phyloP scores from a whole-genome alignment of 2,888 invertebrate genomes.

The Bellardia bayeri region DNA sequence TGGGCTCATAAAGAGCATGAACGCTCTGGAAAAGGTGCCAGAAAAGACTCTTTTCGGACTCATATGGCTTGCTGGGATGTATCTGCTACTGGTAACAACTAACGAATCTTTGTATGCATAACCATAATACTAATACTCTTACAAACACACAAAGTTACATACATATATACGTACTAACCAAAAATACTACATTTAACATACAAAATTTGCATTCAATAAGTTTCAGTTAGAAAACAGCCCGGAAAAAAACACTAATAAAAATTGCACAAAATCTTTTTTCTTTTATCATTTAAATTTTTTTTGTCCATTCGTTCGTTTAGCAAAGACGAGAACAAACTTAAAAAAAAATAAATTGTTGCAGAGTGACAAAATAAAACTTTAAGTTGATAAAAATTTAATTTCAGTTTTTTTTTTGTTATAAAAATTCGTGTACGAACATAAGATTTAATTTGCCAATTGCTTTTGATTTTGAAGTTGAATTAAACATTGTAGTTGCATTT shows the following conservation, averaged over 20 bases:
- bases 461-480: conserved; percentile 28
- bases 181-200: not conserved
- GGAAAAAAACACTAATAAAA: conserved; percentile 50
- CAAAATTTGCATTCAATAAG: conserved; percentile 67
- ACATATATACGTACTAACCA: not conserved
- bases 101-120: conserved; percentile 62
- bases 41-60: too few relatives aligned
- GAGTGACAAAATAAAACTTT: conserved; percentile 62
- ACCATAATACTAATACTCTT: conserved; percentile 43
- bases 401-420: conserved; percentile 1
- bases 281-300: not conserved
- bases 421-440: conserved; percentile 6
- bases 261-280: conserved; percentile 36
- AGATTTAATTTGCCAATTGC: conserved; percentile 64
- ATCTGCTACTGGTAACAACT: conserved; percentile 23
- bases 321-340: not conserved
- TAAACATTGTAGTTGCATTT: conserved; percentile 34
- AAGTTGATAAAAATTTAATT: conserved; percentile 52
- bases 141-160: not conserved
- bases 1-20: too few relatives aligned
- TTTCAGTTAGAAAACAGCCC: conserved; percentile 55
- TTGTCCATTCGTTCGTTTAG: conserved; percentile 29
- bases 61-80: too few relatives aligned
- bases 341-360: conserved; percentile 39
- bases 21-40: too few relatives aligned